Percentiles rank a stretch among this genome's conserved stretches.
phyloP scores from a whole-genome alignment of 2,888 invertebrate species.

The Eupithecia abbreviata region DNA sequence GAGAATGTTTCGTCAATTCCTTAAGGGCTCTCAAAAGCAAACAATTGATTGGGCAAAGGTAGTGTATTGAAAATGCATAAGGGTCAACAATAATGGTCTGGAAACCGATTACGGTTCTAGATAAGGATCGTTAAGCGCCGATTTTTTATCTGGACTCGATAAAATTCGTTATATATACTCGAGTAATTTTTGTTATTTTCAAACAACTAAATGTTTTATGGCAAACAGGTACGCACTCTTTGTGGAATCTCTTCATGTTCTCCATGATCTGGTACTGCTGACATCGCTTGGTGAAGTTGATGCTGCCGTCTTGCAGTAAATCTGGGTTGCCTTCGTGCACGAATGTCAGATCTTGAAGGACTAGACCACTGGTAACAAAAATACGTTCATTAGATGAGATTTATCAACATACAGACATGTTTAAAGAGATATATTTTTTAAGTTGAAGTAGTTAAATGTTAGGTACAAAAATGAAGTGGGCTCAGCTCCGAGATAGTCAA shows the following conservation, averaged over 20 bases:
- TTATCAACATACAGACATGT: too few relatives aligned
- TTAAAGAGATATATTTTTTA: too few relatives aligned
- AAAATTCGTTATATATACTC: too few relatives aligned
- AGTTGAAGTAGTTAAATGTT: not conserved
- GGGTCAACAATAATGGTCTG: not conserved
- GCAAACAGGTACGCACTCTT: slow-evolving; percentile 88
- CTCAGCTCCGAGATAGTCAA: not conserved
- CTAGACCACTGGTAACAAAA: slow-evolving; percentile 90
- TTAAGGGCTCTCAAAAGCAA: slow-evolving; percentile 16
- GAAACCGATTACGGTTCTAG: too few relatives aligned
- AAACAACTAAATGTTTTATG: not conserved
- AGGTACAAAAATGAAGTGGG: not conserved
- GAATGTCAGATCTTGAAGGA: slow-evolving; percentile 99
- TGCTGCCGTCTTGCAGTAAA: slow-evolving; percentile 91
- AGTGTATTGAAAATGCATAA: not conserved
- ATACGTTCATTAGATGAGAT: not conserved
- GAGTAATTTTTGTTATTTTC: too few relatives aligned
- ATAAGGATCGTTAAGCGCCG: too few relatives aligned
- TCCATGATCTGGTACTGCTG: slow-evolving; percentile 99
- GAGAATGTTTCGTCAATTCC: slow-evolving; percentile 33
- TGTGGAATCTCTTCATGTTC: slow-evolving; percentile 98
- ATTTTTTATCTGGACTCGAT: too few relatives aligned
- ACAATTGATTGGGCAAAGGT: not conserved
- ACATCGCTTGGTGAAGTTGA: slow-evolving; percentile 99
- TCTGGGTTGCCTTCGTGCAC: slow-evolving; percentile 99